Conservation (phyloP, 1,140 invertebrate genomes). For the Bombus picipes region DNA sequence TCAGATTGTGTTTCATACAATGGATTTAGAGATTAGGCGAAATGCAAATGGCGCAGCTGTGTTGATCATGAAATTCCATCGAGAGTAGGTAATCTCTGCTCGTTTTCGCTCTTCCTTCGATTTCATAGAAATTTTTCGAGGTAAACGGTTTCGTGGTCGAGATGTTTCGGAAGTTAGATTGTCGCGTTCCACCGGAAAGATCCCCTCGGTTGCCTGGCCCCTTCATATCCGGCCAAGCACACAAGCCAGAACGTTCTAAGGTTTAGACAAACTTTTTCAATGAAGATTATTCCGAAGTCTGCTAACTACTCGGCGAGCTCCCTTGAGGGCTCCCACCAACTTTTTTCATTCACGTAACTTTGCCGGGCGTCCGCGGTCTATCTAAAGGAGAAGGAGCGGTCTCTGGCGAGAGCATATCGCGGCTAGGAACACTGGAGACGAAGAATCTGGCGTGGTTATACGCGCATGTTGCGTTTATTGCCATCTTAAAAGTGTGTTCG, state of each 20-base stretch:
- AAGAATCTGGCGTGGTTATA: slow-evolving; percentile 45
- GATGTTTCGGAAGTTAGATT: slow-evolving; percentile 13
- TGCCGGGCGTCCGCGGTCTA: slow-evolving; percentile 62
- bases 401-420: background rate
- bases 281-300: slow-evolving; percentile 81
- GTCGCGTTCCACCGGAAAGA: slow-evolving; percentile 52
- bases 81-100: background rate
- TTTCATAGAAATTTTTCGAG: background rate
- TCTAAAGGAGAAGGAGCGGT: slow-evolving; percentile 54
- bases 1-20: slow-evolving; percentile 43
- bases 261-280: slow-evolving; percentile 81
- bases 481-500: slow-evolving; percentile 60
- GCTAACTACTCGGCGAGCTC: slow-evolving; percentile 77
- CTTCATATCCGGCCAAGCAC: slow-evolving; percentile 74
- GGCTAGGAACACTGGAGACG: slow-evolving; percentile 55
- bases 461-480: slow-evolving; percentile 64
- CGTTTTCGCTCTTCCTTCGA: background rate
- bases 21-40: slow-evolving; percentile 33
- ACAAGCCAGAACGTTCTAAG: slow-evolving; percentile 73
- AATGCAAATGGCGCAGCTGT: slow-evolving; percentile 32
- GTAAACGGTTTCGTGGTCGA: background rate
- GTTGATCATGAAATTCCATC: slow-evolving; percentile 14
- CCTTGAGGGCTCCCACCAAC: slow-evolving; percentile 77
- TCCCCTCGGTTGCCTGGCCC: slow-evolving; percentile 57
- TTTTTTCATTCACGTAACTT: slow-evolving; percentile 81